These are phyloP conservation scores for Drosophila testacea DNA, from an alignment of 2,888 invertebrate species.

Conservation along the genomic window DNA sequence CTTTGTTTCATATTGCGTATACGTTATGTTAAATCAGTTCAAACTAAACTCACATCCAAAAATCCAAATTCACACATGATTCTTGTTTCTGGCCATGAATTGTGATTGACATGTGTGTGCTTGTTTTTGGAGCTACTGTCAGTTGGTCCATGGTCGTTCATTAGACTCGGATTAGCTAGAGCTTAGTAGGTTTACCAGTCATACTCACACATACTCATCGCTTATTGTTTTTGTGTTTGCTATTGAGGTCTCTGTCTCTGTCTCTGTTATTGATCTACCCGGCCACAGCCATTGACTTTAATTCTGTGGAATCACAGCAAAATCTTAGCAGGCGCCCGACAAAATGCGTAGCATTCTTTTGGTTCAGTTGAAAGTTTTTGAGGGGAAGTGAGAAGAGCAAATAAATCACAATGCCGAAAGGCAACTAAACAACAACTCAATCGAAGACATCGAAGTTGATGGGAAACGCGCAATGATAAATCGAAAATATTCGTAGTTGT, in stretches of 20 bases:
- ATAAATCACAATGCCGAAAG: constrained; percentile 66
- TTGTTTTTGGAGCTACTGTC: constrained; percentile 30
- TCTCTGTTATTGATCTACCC: constrained; percentile 35
- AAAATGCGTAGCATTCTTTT: constrained; percentile 45
- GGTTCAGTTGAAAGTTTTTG: constrained; percentile 25
- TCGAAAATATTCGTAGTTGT: constrained; percentile 74
- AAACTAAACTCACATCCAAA: neutral
- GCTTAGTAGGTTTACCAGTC: constrained; percentile 23
- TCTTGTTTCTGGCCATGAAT: neutral
- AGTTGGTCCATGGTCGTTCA: constrained; percentile 26
- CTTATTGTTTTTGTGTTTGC: constrained; percentile 1
- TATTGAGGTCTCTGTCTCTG: neutral
- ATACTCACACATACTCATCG: neutral
- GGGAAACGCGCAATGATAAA: constrained; percentile 71
- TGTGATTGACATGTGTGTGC: constrained; percentile 45
- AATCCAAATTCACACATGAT: neutral
- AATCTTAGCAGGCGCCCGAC: constrained; percentile 15
- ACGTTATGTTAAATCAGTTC: neutral
- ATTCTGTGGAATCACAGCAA: constrained; percentile 38
- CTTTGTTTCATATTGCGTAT: constrained; percentile 8
- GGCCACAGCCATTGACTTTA: constrained; percentile 44
- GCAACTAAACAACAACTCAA: constrained; percentile 60
- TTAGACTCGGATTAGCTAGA: constrained; percentile 46
- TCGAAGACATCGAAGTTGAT: constrained; percentile 47
- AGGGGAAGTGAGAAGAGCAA: constrained; percentile 45